These are phyloP conservation scores for Pseudochromis fuscus DNA, from an alignment of 2,797 vertebrate species.

Conservation along the genomic window DNA sequence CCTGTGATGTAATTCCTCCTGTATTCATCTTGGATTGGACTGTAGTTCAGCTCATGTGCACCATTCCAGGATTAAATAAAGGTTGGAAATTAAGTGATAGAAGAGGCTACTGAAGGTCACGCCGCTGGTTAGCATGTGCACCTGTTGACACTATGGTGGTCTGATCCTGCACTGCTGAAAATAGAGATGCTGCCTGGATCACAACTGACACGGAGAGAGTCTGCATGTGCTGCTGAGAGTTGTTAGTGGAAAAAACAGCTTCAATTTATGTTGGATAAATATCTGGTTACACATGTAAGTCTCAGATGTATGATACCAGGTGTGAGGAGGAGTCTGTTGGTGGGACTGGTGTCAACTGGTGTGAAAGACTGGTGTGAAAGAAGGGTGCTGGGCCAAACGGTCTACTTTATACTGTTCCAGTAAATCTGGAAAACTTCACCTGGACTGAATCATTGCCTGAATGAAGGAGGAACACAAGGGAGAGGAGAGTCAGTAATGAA, in stretches of 20 bases:
- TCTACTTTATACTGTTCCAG: no score
- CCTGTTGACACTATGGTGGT: slow-evolving; percentile 71
- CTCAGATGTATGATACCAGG: no score
- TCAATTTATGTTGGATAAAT: background rate
- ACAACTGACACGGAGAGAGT: slow-evolving; percentile 23
- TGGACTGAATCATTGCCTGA: no score
- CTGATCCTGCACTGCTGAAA: slow-evolving; percentile 62
- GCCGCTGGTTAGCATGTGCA: slow-evolving; percentile 60
- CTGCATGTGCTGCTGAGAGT: background rate
- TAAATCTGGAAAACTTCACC: no score
- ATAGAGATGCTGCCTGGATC: slow-evolving; percentile 52
- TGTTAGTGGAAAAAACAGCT: slow-evolving; percentile 18
- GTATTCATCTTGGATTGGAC: no score
- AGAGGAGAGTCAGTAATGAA: background rate
- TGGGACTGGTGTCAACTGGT: background rate
- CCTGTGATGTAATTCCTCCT: no score
- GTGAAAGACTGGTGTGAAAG: background rate
- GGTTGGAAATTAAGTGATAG: background rate
- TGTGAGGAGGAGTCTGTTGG: no score
- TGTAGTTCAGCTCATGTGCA: background rate
- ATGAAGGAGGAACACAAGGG: background rate
- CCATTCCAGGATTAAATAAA: background rate
- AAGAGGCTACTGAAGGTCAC: slow-evolving; percentile 35
- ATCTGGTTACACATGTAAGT: background rate
- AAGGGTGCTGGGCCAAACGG: background rate